Percentiles rank a stretch among this genome's conserved stretches.
phyloP scores from a whole-genome alignment of 2,113 vertebrate genomes.

The Onychorhynchus coronatus region DNA sequence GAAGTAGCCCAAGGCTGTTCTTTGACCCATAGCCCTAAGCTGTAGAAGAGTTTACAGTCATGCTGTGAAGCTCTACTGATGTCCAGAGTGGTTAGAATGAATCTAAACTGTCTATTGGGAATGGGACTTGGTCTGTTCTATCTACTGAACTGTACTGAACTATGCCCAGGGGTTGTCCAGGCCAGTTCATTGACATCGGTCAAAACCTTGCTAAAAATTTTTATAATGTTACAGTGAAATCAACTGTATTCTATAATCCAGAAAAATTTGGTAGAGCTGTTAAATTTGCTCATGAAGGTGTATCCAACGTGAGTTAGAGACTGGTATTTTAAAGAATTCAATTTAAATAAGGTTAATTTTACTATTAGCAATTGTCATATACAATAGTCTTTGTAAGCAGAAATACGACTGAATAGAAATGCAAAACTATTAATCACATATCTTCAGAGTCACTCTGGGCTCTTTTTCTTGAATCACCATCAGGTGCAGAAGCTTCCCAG shows the following conservation, averaged over 20 bases:
- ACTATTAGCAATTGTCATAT: not conserved
- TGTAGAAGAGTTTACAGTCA: not conserved
- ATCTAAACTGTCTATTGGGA: not conserved
- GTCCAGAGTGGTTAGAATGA: not conserved
- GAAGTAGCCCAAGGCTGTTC: not conserved
- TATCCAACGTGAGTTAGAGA: not conserved
- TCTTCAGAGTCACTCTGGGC: not conserved
- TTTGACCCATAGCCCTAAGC: not conserved
- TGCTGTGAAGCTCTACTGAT: not conserved
- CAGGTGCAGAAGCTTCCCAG: not conserved
- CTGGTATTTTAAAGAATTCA: not conserved
- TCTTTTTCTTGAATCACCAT: not conserved
- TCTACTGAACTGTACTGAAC: not conserved
- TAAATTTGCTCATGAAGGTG: not conserved
- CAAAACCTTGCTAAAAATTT: not conserved
- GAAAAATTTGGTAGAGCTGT: not conserved
- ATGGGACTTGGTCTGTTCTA: not conserved
- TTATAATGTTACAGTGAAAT: not conserved
- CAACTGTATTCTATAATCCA: not conserved
- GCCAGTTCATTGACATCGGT: not conserved
- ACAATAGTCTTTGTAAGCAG: not conserved
- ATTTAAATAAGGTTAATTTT: not conserved
- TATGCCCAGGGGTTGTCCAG: not conserved
- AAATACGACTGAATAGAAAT: not conserved
- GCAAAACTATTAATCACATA: not conserved